These are phyloP conservation scores for Globia sparganii DNA, from an alignment of 2,888 invertebrate species.

Conservation along the genomic window DNA sequence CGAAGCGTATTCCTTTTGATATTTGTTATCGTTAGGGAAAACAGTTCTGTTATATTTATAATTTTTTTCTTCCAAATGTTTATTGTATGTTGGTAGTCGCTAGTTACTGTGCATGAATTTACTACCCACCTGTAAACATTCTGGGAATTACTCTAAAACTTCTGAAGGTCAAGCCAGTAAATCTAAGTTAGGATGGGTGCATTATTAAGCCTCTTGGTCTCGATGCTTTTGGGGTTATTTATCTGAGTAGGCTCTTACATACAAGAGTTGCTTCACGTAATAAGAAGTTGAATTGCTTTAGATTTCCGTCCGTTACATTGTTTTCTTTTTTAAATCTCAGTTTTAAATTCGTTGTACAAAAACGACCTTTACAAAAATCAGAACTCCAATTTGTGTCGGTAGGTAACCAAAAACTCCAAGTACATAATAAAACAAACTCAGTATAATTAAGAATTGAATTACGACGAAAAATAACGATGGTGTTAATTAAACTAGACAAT, in stretches of 20 bases:
- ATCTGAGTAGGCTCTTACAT: not conserved
- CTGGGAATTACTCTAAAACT: not conserved
- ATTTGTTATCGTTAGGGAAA: slow-evolving; percentile 43
- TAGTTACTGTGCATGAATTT: slow-evolving; percentile 5
- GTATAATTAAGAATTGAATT: slow-evolving; percentile 66
- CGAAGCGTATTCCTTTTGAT: slow-evolving; percentile 51
- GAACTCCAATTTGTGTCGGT: slow-evolving; percentile 47
- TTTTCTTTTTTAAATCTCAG: no score
- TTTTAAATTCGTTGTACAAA: not conserved
- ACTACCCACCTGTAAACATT: slow-evolving; percentile 15
- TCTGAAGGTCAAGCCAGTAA: slow-evolving; percentile 7
- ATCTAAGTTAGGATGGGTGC: not conserved
- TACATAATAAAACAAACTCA: slow-evolving; percentile 60
- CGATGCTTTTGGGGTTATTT: not conserved
- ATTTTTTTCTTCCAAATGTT: slow-evolving; percentile 13
- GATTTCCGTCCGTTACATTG: not conserved
- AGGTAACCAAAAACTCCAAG: slow-evolving; percentile 60
- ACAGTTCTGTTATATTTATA: slow-evolving; percentile 23
- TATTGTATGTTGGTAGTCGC: not conserved
- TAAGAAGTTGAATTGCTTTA: not conserved
- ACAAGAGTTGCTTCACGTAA: not conserved
- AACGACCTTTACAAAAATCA: slow-evolving; percentile 36
- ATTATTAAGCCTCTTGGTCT: slow-evolving; percentile 16
- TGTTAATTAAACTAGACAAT: slow-evolving; percentile 69
- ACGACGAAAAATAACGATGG: slow-evolving; percentile 65